Percentiles rank a stretch among this genome's conserved stretches.
These are phyloP conservation scores for Holothuria glaberrima DNA, from an alignment of 35 echinoderm and acorn worm species.

Conservation along the genomic window DNA sequence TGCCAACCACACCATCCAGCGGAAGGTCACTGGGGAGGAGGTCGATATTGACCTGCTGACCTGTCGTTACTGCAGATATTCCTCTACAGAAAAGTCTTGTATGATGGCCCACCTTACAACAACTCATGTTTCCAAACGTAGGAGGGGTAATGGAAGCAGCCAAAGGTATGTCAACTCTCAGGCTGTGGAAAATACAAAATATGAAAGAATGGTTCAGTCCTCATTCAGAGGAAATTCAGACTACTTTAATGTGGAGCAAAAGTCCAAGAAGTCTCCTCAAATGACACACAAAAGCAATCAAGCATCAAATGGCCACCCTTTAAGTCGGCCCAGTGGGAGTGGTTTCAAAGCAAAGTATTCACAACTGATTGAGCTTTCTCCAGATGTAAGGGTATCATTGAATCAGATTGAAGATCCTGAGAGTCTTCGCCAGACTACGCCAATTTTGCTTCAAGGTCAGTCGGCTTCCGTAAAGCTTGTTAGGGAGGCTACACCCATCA, in stretches of 20 bases:
- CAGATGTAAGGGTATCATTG: neutral
- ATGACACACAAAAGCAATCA: too few species aligned
- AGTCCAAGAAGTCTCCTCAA: too few species aligned
- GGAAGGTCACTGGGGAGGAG: slow-evolving; percentile 16
- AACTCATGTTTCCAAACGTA: slow-evolving; percentile 40
- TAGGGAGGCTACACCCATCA: neutral
- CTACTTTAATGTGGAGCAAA: too few species aligned
- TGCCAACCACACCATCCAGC: slow-evolving; percentile 33
- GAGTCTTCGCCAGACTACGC: too few species aligned
- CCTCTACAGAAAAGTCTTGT: slow-evolving; percentile 53
- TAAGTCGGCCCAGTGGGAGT: too few species aligned
- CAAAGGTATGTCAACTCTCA: slow-evolving; percentile 1
- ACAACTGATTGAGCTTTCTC: neutral
- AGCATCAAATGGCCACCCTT: too few species aligned
- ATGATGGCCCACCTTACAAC: slow-evolving; percentile 56
- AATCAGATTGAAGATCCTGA: neutral
- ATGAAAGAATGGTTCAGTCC: too few species aligned
- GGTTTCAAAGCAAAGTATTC: neutral
- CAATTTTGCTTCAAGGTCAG: too few species aligned
- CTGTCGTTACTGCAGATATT: slow-evolving; percentile 54
- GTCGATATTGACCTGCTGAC: slow-evolving; percentile 42
- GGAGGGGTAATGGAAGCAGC: neutral
- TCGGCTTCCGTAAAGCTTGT: too few species aligned
- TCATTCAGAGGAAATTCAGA: too few species aligned
- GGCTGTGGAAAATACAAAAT: too few species aligned